Percentiles rank a stretch among this genome's conserved stretches.
Evolutionary conservation across 2,113 vertebrate genomes (phyloP).

Genomic region (Callaeas wilsoni): DNA sequence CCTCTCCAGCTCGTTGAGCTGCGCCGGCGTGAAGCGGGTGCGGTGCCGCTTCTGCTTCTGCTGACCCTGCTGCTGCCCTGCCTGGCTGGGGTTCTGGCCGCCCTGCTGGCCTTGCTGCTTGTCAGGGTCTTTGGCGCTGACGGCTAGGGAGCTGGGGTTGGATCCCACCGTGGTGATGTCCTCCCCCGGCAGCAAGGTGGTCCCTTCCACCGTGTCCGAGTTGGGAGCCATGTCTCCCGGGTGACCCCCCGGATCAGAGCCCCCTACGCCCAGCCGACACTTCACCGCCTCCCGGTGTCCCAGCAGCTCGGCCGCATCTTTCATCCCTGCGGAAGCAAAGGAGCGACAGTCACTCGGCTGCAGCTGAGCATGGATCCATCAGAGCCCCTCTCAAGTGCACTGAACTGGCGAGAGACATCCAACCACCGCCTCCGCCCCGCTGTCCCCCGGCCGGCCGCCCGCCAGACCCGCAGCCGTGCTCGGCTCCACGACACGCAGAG

Average conservation of each 20-base stretch:
- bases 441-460: background rate
- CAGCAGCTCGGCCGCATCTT: constrained; percentile 94
- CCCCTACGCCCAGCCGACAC: constrained; percentile 87
- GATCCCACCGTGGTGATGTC: constrained; percentile 91
- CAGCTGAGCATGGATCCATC: background rate
- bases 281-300: constrained; percentile 93
- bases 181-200: constrained; percentile 90
- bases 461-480: background rate
- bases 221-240: constrained; percentile 91
- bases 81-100: constrained; percentile 77
- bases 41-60: constrained; percentile 95
- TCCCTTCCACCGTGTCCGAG: constrained; percentile 87
- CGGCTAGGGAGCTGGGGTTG: constrained; percentile 84
- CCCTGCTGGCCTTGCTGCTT: constrained; percentile 82
- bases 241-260: constrained; percentile 86
- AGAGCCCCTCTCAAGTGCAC: background rate
- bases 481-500: background rate
- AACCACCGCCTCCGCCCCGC: background rate
- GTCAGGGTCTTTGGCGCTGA: constrained; percentile 90
- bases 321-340: constrained; percentile 88
- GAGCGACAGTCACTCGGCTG: constrained; percentile 34
- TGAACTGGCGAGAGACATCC: background rate
- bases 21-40: constrained; percentile 93
- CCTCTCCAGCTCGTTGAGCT: constrained; percentile 94
- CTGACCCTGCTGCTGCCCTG: constrained; percentile 81